Percentiles rank a stretch among this genome's conserved stretches.
Conservation (phyloP, 2,797 vertebrate species). For the Xenops minutus region DNA sequence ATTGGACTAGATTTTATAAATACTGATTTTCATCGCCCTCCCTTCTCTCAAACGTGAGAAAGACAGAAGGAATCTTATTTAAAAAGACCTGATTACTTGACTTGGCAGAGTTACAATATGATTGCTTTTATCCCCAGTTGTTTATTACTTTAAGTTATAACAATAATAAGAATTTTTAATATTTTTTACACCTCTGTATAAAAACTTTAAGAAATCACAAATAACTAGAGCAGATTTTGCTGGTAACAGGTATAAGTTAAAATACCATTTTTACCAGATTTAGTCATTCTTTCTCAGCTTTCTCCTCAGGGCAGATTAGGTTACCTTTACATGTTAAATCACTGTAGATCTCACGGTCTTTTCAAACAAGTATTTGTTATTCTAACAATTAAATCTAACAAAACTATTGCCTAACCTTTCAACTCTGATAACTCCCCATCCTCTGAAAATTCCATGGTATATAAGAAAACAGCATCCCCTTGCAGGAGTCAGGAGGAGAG, state of each 20-base stretch:
- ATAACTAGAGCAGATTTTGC: background rate
- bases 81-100: background rate
- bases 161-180: background rate
- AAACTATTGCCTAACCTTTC: background rate
- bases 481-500: background rate
- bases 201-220: background rate
- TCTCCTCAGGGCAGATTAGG: background rate
- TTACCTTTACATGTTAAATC: background rate
- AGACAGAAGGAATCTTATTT: background rate
- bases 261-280: background rate
- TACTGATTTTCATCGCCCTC: background rate
- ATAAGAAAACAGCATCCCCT: background rate
- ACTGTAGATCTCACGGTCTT: rapidly evolving
- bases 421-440: background rate
- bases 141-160: background rate
- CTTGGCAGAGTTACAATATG: background rate
- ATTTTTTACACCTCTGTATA: background rate
- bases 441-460: background rate
- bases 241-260: background rate
- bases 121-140: background rate
- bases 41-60: background rate
- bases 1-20: background rate
- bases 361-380: background rate
- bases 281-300: background rate
- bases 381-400: background rate